Base-by-base conservation (phyloP, 2,797 vertebrate genomes). In the Pseudochirops corinnae region DNA sequence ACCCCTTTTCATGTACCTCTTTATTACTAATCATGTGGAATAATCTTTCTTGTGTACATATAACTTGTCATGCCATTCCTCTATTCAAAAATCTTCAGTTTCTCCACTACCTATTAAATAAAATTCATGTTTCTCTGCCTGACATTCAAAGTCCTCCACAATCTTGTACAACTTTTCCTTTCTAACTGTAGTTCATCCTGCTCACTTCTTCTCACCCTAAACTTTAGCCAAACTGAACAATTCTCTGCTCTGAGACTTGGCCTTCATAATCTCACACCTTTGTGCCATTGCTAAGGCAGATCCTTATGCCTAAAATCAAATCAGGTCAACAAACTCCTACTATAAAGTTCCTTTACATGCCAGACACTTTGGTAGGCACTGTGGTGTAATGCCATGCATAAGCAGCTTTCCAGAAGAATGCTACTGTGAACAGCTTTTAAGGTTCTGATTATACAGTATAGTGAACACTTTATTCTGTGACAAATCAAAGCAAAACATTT, bases 11-110 rank as follows among this genome's bases (percentile, higher is more conserved):
- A 74, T 21, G 5, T 39, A 7, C 16, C 67, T 74, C 92, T 46
- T 46, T 90, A 29, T 93, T 95, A 52, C 16, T 82, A 57, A 21
- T n/a, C 57, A 94, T 56, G 50, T n/a, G 52, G 67, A 96, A 33
- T 95, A 26, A 50, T 53, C 94, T 95, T 93, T 96, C 55, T 94
- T 94, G n/a, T 21, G 4, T 74, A 74, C 33, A 74, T 4, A 74
- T 28, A 74, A n/a, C 33, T 74, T 4, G 62, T 39, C 16, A 18
- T 74, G 67, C 11, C 16, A 74, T 18, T 39, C n/a, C 5, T 74
- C n/a, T n/a, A 18, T n/a, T 74, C 67, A n/a, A 74, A 18, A 74
- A 18, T 74, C 67, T 74, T 74, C n/a, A n/a, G 67, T 39, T 5
- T 39, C 2, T 74, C n/a, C 67, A 74, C n/a, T 39, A 16, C 16